Evolutionary conservation across 2,888 invertebrate species (phyloP), one percentile per base, ranked within the genome.

Genomic region (Spisula subtruncata): DNA sequence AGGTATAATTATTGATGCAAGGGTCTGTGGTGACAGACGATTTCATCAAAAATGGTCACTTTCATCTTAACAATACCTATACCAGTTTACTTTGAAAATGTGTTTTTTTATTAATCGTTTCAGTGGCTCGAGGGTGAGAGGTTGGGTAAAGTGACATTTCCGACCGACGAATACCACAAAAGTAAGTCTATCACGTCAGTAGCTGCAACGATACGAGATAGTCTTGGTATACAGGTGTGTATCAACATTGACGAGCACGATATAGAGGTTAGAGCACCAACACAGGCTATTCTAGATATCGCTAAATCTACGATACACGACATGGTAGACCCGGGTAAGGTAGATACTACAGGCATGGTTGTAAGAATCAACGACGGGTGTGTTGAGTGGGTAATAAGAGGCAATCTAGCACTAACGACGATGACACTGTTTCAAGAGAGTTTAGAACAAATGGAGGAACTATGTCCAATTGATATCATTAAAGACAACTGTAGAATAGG

Each of bases 151-250:
- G 75, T 51, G n/a, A 25, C 25, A 29, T 5, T 32, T 1, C 46
- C 20, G 35, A 51, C 25, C 20, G 35, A 46, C n/a, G 79, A 79
- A 35, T 35, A 79, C 79, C 32, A 35, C 16, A 18, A 16, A 25
- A 66, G n/a, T 5, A 25, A 66, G 1, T 16, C 14, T 25, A 20
- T 66, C 25, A 66, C 32, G 35, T 18, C n/a, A 0, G n/a, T 79
- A 2, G 79, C 85, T 8, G 51, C 54, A 51, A 14, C 51, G 0
- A 32, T 85, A 18, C 32, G 48, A 29, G 32, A 85, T 1, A 18
- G 83, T 41, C 81, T 87, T 35, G 87, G 83, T 20, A 29, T 87
- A 32, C 87, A 82, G 32, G 75, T 87, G 6, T 83, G 87, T 48
- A n/a, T 29, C n/a, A 29, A 71, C 10, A 41, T 54, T 29, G 54